These are phyloP conservation scores for Anarsia innoxiella DNA, from an alignment of 2,888 invertebrate genomes.

Conservation along the genomic window DNA sequence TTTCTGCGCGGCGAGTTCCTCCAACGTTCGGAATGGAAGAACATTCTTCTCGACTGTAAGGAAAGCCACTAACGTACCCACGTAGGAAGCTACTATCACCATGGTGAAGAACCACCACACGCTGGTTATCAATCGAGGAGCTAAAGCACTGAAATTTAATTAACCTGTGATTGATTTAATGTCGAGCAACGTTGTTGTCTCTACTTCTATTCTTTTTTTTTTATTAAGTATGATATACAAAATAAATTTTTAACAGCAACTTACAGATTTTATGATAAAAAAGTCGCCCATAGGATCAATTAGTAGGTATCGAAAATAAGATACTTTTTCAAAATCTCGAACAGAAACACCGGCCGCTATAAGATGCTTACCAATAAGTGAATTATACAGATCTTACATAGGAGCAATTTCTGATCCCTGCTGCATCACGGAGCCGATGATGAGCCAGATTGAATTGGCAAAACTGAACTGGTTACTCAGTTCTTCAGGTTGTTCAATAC, in stretches of 20 bases:
- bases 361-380: no score
- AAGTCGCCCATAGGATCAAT: no score
- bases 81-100: constrained; percentile 90
- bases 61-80: constrained; percentile 93
- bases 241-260: no score
- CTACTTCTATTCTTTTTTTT: no score
- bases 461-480: constrained; percentile 90
- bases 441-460: constrained; percentile 91
- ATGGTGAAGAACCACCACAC: constrained; percentile 94
- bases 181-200: no score
- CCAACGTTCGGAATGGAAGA: constrained; percentile 82
- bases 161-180: no score
- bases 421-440: constrained; percentile 89
- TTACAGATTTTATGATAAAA: no score
- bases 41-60: constrained; percentile 85
- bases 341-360: no score
- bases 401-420: constrained; percentile 93
- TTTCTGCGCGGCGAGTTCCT: constrained; percentile 87
- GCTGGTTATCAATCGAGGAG: constrained; percentile 89
- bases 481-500: constrained; percentile 86
- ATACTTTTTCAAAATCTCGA: no score
- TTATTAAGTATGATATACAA: no score
- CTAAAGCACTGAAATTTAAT: constrained; percentile 84
- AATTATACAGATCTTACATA: constrained; percentile 75
- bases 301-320: no score